Evolutionary conservation across 2,888 invertebrate genomes (phyloP), one percentile per base, ranked within the genome.

Genomic region (Conchocele bisecta): DNA sequence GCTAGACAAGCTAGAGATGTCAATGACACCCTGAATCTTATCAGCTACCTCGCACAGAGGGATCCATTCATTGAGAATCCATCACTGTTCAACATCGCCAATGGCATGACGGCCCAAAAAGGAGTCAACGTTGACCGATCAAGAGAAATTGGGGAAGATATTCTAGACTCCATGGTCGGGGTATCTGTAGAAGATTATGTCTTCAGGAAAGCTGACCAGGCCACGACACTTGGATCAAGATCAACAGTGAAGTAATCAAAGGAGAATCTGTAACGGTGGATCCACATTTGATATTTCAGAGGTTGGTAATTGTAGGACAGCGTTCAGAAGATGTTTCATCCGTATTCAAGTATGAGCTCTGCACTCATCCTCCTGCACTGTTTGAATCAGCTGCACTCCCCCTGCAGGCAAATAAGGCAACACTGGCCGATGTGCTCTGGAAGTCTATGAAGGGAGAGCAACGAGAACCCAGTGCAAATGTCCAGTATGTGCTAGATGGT

Each of bases 1-100:
- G 31, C 75, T 9, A 54, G 78, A 50, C 29, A 24, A 33, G 54
- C 3, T 39, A 63, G 73, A 29, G 81, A 84, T 46, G 28, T 4
- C 9, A 56, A 71, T 37, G 82, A 83, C 54, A 69, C 44, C 3
- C 9, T 35, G 4, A 48, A 35, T 11, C n/a, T 82, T 22, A n/a
- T 75, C 1, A 3, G 29, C 0, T 75, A 69, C 48, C 37, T 83
- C 1, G 20, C 46, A n/a, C 70, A 73, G 0, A 67, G 64, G 37
- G 77, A 60, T 50, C 83, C 81, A 15, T 82, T 85, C 35, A 15
- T 15, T 26, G 66, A 59, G 28, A 76, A 71, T 11, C 11, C 29
- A 35, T 26, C 15, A 7, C 53, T 84, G 2, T 53, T 73, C 29
- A 86, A 77, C 54, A 75, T 86, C 31, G 75, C 70, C 50, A 83